A percentile compares a stretch with the other conserved stretches of the same genome.
Evolutionary conservation across 2,797 vertebrate species (phyloP).

Genomic region (Phalloptychus januarius): DNA sequence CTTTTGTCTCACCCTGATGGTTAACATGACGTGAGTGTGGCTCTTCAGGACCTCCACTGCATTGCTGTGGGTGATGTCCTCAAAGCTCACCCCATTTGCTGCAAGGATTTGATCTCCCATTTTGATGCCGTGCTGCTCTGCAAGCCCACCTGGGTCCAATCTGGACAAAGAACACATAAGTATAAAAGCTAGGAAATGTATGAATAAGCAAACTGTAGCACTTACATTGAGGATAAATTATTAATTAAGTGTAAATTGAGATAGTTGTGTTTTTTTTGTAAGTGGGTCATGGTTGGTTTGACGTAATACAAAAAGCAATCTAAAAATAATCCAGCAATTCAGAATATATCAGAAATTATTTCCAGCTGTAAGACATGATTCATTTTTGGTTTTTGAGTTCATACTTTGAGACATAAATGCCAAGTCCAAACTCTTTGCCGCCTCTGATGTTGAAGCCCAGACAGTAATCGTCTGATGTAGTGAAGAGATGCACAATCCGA

Average conservation of each 20-base stretch:
- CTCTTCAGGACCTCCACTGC: constrained; percentile 97
- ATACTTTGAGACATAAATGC: constrained; percentile 98
- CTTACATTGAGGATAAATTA: neutral
- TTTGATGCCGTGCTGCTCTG: constrained; percentile 94
- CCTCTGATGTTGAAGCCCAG: constrained; percentile 98
- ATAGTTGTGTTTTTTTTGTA: neutral
- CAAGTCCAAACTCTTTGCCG: constrained; percentile 95
- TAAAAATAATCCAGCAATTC: neutral
- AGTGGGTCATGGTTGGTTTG: constrained; percentile 1
- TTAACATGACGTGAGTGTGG: constrained; percentile 95
- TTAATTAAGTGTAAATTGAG: neutral
- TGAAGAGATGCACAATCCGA: constrained; percentile 94
- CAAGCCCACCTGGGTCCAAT: constrained; percentile 92
- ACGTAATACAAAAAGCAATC: neutral
- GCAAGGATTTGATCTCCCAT: constrained; percentile 98
- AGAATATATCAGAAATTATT: neutral
- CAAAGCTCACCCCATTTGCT: constrained; percentile 95
- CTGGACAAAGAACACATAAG: constrained; percentile 65
- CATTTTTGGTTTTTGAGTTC: constrained; percentile 31
- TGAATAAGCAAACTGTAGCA: neutral
- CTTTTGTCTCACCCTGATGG: constrained; percentile 87
- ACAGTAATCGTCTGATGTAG: constrained; percentile 95
- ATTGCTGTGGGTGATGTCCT: constrained; percentile 96
- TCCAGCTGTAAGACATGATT: neutral
- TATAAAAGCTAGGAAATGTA: neutral